These are phyloP conservation scores for Polypterus bichir DNA, from an alignment of 2,113 vertebrate species.

Conservation along the genomic window DNA sequence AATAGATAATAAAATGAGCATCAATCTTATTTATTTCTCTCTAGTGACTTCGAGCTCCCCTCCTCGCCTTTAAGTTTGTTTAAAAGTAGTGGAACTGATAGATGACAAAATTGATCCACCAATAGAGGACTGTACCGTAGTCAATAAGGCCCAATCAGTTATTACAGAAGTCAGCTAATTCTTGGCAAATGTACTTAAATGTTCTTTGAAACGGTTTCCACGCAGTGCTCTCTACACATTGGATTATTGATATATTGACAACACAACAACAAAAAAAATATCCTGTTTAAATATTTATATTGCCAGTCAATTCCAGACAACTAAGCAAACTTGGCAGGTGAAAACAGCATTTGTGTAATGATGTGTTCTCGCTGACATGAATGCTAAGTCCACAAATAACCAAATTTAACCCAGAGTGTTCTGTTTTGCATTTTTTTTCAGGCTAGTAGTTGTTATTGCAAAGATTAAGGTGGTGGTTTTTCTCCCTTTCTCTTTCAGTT, in stretches of 20 bases:
- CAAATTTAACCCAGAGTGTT: neutral
- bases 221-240: slow-evolving; percentile 41
- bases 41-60: slow-evolving; percentile 42
- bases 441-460: no score
- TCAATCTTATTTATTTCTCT: slow-evolving; percentile 60
- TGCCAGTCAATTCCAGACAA: slow-evolving; percentile 38
- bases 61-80: slow-evolving; percentile 46
- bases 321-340: slow-evolving; percentile 28
- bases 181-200: slow-evolving; percentile 60
- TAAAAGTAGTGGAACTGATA: slow-evolving; percentile 47
- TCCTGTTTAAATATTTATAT: slow-evolving; percentile 64
- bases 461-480: no score
- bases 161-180: slow-evolving; percentile 63
- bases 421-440: no score
- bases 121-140: slow-evolving; percentile 48
- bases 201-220: slow-evolving; percentile 56
- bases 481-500: no score
- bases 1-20: slow-evolving; percentile 61
- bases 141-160: slow-evolving; percentile 53
- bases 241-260: slow-evolving; percentile 62
- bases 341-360: slow-evolving; percentile 44
- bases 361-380: neutral
- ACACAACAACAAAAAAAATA: slow-evolving; percentile 50
- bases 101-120: slow-evolving; percentile 52
- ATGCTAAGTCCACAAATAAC: neutral